Evolutionary conservation across 2,888 invertebrate species (phyloP), one percentile per base, ranked within the genome.

Genomic region (Microctonus aethiopoides): DNA sequence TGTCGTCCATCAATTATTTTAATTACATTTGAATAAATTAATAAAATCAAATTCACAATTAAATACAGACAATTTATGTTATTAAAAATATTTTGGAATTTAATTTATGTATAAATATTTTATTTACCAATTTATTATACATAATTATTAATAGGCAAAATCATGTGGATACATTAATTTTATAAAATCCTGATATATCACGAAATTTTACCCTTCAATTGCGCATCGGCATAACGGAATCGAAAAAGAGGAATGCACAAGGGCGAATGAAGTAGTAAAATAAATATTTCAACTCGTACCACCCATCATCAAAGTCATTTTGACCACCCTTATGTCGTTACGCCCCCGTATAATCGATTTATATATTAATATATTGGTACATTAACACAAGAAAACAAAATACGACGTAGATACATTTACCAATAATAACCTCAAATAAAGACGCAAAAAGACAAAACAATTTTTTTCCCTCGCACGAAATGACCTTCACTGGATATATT

Each of bases 11-110:
- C n/a, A n/a, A n/a, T n/a, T n/a, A n/a, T n/a, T n/a, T n/a, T n/a
- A n/a, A n/a, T n/a, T 29, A 51, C 51, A 16, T 63, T 36, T 20
- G 34, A 63, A 34, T 63, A 52, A 63, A 63, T 63, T 63, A 52
- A 63, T 34, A 63, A 52, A 39, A 52, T 63, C 10, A 39, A 39
- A 16, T 16, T 46, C 16, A 7, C 22, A 36, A 9, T n/a, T 13
- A 16, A 6, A 16, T 32, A 34, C 24, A 56, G 5, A 20, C 13
- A 16, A 34, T 57, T 5, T 24, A 54, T 16, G 6, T 26, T 57
- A 57, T 57, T 22, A 16, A 29, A n/a, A n/a, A 41, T 41, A 41
- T n/a, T 11, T 7, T 29, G n/a, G n/a, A n/a, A n/a, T n/a, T 39
- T n/a, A 39, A n/a, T 13, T 39, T n/a, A 3, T 5, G 1, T n/a